Conservation (phyloP, 2,113 vertebrate genomes). For the Dicerorhinus sumatrensis region DNA sequence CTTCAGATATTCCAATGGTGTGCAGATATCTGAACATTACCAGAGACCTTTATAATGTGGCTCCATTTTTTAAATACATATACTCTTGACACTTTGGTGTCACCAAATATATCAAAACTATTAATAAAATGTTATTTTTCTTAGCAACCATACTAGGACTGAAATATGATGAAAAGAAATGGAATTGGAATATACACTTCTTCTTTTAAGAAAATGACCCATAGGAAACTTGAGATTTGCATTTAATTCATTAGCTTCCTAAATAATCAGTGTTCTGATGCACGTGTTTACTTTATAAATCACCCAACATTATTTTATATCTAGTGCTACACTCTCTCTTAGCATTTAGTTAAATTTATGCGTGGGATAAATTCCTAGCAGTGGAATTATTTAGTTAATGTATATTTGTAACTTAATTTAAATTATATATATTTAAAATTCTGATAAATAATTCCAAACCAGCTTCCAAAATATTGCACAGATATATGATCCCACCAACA, state of each 20-base stretch:
- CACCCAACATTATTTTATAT: background rate
- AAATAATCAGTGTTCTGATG: background rate
- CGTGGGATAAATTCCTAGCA: no score
- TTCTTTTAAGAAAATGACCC: background rate
- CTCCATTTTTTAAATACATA: constrained; percentile 84
- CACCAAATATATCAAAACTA: constrained; percentile 62
- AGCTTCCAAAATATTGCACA: no score
- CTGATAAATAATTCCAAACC: no score
- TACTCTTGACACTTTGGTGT: constrained; percentile 87
- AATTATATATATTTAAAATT: no score
- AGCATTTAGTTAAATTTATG: no score
- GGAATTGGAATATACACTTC: background rate
- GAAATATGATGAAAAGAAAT: background rate
- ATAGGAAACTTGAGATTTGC: background rate
- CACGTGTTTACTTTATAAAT: background rate
- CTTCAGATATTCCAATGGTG: constrained; percentile 87
- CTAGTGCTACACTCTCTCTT: background rate
- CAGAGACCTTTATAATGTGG: constrained; percentile 50
- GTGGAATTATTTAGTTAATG: no score
- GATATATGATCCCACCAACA: no score
- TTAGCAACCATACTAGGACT: background rate
- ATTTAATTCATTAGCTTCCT: background rate
- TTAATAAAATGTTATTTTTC: background rate
- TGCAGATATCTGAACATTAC: constrained; percentile 74
- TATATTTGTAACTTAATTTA: no score